Evolutionary conservation across 2,888 invertebrate species (phyloP), one percentile per base, ranked within the genome.

Genomic region (Drosophila macrospina): DNA sequence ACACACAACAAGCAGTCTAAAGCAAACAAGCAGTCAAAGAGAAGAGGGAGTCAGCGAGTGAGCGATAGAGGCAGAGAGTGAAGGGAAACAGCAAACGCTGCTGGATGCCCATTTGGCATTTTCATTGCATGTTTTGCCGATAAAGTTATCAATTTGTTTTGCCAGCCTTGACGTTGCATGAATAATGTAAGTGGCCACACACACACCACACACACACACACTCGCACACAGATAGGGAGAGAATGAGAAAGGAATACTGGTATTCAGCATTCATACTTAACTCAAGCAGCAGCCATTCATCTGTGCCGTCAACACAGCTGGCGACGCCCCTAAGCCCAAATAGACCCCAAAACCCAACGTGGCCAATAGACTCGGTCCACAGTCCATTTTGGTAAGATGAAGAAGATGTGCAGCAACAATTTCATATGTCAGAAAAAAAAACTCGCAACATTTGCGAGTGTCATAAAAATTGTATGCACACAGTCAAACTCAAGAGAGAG

Each of bases 61-160:
- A 15, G 10, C 5, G 5, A 11, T 15, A 15, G 39, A 10, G 24
- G 42, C 32, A 30, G 28, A 15, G 39, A 10, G 24, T 37, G 34
- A 30, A 20, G 2, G 7, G 45, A 16, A 26, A 13, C 28, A 50
- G 41, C 37, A 26, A 26, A 11, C 34, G 32, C 26, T 48, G 52
- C 45, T 55, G 60, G 69, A 34, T 78, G 65, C 67, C 77, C 74
- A 71, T 88, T 83, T 83, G 85, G 85, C 78, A 55, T 67, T 87
- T 87, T 88, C 90, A 88, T 89, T 72, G 89, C 87, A 88, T 89
- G 89, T 90, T 89, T 90, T 88, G 83, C 84, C 90, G 90, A 90
- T 90, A 89, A 90, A 90, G 90, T 89, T 89, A 89, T 90, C 89
- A 89, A 89, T 89, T 89, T 89, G 90, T 89, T 90, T 90, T 86